phyloP scores from a whole-genome alignment of 2,888 invertebrate genomes.

The Megamerina dolium region DNA sequence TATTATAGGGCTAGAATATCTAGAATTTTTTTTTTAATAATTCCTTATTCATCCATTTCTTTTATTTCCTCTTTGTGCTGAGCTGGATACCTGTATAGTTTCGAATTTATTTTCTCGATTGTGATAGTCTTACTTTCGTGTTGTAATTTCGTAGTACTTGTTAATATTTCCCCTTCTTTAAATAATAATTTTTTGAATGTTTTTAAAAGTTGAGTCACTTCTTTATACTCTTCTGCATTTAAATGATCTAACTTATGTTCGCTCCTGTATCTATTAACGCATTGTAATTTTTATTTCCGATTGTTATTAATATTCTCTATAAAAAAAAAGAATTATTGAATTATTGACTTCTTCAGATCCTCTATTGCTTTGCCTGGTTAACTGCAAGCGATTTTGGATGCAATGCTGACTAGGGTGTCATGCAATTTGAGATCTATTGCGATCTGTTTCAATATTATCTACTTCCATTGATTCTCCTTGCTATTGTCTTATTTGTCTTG shows the following conservation, averaged over 20 bases:
- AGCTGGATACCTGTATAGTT: constrained; percentile 12
- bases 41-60: constrained; percentile 15
- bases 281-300: constrained; percentile 7
- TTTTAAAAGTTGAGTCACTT: constrained; percentile 7
- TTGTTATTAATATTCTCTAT: constrained; percentile 9
- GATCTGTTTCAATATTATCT: constrained; percentile 7
- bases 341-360: background rate
- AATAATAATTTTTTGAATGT: constrained; percentile 8
- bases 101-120: constrained; percentile 11
- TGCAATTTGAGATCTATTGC: constrained; percentile 1
- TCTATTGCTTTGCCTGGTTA: constrained; percentile 2
- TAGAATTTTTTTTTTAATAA: constrained; percentile 13
- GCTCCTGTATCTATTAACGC: constrained; percentile 10
- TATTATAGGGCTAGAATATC: constrained; percentile 12
- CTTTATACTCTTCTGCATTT: constrained; percentile 5
- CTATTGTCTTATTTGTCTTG: constrained; percentile 9
- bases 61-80: constrained; percentile 10
- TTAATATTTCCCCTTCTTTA: constrained; percentile 14
- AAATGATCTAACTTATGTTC: constrained; percentile 6
- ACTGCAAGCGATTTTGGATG: constrained; percentile 2
- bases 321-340: constrained; percentile 8
- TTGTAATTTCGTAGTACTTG: constrained; percentile 5
- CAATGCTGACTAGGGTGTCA: constrained; percentile 2
- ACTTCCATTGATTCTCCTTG: constrained; percentile 5
- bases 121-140: constrained; percentile 14